Evolutionary conservation across 2,888 invertebrate species (phyloP).

Genomic region (Idaea dimidiata): DNA sequence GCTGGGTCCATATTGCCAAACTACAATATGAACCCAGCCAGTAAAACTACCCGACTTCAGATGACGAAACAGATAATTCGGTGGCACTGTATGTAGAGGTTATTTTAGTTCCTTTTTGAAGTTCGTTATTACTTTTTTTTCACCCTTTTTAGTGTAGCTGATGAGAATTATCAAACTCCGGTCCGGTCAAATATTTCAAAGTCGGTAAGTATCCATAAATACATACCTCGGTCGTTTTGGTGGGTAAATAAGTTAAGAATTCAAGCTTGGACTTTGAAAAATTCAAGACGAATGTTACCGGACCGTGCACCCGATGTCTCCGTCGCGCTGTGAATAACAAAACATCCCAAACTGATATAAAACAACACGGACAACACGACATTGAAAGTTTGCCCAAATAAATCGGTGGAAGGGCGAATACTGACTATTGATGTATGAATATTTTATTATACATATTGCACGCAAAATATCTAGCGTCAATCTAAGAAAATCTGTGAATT

Average conservation of each 20-base stretch:
- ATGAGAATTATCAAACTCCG: too few species aligned
- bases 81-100: too few species aligned
- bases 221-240: not conserved
- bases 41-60: too few species aligned
- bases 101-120: too few species aligned
- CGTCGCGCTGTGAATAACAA: conserved; percentile 39
- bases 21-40: too few species aligned
- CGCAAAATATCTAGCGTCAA: too few species aligned
- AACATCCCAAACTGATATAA: conserved; percentile 32
- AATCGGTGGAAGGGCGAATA: conserved; percentile 22
- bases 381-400: conserved; percentile 36
- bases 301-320: conserved; percentile 32
- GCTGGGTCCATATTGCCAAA: too few species aligned
- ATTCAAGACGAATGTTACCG: conserved; percentile 36
- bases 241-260: conserved; percentile 24
- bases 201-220: not conserved
- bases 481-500: too few species aligned
- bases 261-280: conserved; percentile 32
- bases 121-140: too few species aligned
- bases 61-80: too few species aligned
- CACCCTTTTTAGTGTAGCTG: too few species aligned
- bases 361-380: conserved; percentile 32
- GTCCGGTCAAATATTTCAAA: not conserved
- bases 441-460: too few species aligned
- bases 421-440: not conserved